A percentile compares a stretch with the other conserved stretches of the same genome.
phyloP scores from a whole-genome alignment of 2,113 vertebrate species.

The Mobula birostris region DNA sequence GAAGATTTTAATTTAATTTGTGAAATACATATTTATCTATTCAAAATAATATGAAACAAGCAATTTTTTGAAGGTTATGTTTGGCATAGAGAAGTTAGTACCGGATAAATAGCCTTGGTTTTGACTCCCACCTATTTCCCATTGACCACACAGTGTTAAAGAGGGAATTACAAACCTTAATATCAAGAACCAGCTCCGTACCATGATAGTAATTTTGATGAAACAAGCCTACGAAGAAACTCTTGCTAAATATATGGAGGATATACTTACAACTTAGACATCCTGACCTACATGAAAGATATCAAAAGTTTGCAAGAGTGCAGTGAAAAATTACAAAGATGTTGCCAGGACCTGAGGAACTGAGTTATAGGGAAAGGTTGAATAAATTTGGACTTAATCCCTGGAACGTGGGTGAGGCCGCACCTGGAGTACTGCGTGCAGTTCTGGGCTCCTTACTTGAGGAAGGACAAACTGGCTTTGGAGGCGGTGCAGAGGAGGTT shows the following conservation, averaged over 20 bases:
- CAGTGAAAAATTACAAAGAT: too few relatives aligned
- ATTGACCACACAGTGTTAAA: background rate
- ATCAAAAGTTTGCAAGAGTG: too few relatives aligned
- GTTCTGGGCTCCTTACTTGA: too few relatives aligned
- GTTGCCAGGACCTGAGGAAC: too few relatives aligned
- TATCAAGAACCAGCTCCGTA: background rate
- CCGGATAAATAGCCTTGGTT: background rate
- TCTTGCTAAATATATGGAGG: background rate
- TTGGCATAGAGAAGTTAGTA: background rate
- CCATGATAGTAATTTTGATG: background rate
- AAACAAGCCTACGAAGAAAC: background rate
- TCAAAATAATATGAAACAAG: background rate
- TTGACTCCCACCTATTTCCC: background rate
- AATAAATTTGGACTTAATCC: too few relatives aligned
- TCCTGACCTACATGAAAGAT: too few relatives aligned
- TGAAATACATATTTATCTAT: background rate
- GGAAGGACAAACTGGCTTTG: too few relatives aligned
- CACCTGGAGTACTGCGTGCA: too few relatives aligned
- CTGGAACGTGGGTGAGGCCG: too few relatives aligned
- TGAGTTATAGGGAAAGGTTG: too few relatives aligned
- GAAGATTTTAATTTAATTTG: background rate
- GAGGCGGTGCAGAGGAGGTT: too few relatives aligned
- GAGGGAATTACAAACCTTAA: background rate
- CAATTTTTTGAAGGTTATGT: background rate
- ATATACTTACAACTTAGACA: background rate